Percentiles rank a stretch among this genome's conserved stretches.
Conservation (phyloP, 2,888 invertebrate genomes). For the Tuta absoluta region DNA sequence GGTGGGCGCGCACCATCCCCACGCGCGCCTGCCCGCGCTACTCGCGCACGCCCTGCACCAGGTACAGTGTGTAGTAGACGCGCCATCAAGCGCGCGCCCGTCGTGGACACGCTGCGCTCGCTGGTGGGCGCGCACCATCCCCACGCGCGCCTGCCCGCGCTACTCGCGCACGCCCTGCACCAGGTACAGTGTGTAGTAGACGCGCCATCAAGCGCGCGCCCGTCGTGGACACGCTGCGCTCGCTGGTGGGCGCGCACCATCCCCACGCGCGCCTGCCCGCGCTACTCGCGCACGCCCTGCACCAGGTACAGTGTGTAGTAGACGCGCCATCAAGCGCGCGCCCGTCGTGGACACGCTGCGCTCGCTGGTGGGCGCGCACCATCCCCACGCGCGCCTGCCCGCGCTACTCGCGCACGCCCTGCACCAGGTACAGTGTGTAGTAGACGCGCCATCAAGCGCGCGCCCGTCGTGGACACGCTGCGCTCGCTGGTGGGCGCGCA, state of each 20-base stretch:
- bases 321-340: no score
- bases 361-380: no score
- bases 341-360: no score
- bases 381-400: no score
- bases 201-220: not conserved
- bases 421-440: no score
- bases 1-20: not conserved
- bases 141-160: conserved; percentile 44
- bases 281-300: conserved; percentile 16
- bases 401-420: no score
- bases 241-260: not conserved
- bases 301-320: conserved; percentile 19
- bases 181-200: conserved; percentile 22
- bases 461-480: no score
- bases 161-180: conserved; percentile 60
- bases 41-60: not conserved
- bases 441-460: no score
- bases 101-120: conserved; percentile 56
- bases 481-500: no score
- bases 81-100: conserved; percentile 49
- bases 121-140: conserved; percentile 39
- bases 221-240: no score
- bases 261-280: conserved; percentile 22
- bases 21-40: conserved; percentile 22
- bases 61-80: conserved; percentile 37